Evolutionary conservation across 1,140 invertebrate species (phyloP).

Genomic region (Drosophila ercepeae): DNA sequence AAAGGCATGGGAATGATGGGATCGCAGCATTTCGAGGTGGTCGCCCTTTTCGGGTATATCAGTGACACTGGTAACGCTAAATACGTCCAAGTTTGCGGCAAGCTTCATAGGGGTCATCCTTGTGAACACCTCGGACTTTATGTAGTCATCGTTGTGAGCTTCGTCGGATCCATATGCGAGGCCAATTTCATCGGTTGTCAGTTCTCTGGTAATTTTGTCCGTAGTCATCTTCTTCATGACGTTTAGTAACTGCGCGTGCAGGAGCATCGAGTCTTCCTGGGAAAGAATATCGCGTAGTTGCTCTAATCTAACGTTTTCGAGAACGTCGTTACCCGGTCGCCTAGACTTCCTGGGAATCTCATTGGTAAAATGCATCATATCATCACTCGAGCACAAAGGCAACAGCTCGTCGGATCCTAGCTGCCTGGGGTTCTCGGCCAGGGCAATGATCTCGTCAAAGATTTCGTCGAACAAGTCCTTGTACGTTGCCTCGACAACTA

Average conservation of each 20-base stretch:
- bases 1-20: neutral
- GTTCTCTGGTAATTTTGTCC: conserved; percentile 1
- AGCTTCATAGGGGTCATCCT: neutral
- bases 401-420: conserved; percentile 15
- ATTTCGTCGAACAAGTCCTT: conserved; percentile 54
- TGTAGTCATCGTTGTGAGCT: neutral
- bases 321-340: too few relatives aligned
- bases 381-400: neutral
- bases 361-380: neutral
- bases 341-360: neutral
- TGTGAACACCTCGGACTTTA: neutral
- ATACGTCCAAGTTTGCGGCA: neutral
- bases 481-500: conserved; percentile 44
- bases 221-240: conserved; percentile 10
- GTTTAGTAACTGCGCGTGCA: neutral
- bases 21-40: neutral
- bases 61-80: neutral
- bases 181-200: neutral
- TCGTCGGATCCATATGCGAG: neutral
- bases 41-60: neutral
- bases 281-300: neutral
- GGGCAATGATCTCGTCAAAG: conserved; percentile 25
- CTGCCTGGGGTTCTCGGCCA: neutral
- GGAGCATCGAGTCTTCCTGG: too few relatives aligned
- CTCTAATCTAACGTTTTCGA: too few relatives aligned